Conservation (phyloP, 2,888 invertebrate species). For the Brenthis ino region DNA sequence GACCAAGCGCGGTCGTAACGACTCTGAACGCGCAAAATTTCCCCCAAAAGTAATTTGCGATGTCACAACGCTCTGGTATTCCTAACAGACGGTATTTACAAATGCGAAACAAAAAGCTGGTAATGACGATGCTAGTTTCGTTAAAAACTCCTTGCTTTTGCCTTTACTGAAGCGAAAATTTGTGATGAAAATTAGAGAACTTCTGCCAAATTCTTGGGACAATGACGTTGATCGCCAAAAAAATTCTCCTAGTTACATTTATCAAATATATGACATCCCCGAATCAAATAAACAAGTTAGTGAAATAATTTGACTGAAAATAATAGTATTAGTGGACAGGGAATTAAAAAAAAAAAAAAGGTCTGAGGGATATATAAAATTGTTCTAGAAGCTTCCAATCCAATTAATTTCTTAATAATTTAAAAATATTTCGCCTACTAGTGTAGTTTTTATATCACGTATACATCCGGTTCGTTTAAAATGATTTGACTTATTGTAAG, state of each 20-base stretch:
- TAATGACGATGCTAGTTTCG: conserved; percentile 65
- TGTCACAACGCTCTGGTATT: conserved; percentile 57
- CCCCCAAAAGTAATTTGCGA: conserved; percentile 71
- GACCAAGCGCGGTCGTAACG: conserved; percentile 61
- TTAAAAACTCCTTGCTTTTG: conserved; percentile 46
- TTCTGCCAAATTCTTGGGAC: conserved; percentile 26
- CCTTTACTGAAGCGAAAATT: conserved; percentile 28
- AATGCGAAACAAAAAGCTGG: conserved; percentile 68
- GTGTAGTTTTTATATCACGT: conserved; percentile 5
- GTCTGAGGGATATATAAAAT: too few relatives aligned
- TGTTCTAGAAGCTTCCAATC: too few relatives aligned
- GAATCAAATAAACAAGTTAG: not conserved
- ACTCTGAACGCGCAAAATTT: conserved; percentile 66
- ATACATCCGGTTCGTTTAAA: conserved; percentile 20
- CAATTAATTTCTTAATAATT: too few relatives aligned
- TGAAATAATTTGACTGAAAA: too few relatives aligned
- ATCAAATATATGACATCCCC: not conserved
- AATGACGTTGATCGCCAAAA: conserved; percentile 21
- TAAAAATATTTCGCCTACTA: not conserved
- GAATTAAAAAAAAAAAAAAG: too few relatives aligned
- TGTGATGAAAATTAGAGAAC: conserved; percentile 21
- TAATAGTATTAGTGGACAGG: too few relatives aligned
- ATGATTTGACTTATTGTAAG: conserved; percentile 23
- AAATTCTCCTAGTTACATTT: conserved; percentile 17
- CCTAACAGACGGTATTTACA: conserved; percentile 56